These are phyloP conservation scores for Ctenodactylus gundi DNA, from an alignment of 2,113 vertebrate species.

Conservation along the genomic window DNA sequence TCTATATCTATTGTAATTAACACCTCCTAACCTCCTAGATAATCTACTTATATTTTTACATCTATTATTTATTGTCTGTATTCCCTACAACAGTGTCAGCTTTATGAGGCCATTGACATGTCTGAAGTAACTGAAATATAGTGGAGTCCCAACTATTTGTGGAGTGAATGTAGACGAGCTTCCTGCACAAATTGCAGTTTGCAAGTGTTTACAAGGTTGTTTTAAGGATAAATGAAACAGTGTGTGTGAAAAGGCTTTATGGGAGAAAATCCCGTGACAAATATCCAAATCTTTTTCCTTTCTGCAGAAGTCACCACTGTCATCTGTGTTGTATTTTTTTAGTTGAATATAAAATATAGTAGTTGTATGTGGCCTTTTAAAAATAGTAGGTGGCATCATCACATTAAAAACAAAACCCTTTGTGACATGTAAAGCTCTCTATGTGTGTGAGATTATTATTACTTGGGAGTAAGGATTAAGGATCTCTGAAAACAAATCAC, in stretches of 20 bases:
- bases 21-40: background rate
- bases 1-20: background rate
- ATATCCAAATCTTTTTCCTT: background rate
- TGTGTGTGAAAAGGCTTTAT: background rate
- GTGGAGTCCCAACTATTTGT: background rate
- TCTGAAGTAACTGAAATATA: background rate
- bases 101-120: slow-evolving; percentile 11
- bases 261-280: background rate
- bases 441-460: background rate
- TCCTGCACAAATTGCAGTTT: background rate
- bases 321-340: background rate
- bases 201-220: background rate
- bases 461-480: background rate
- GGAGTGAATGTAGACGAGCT: background rate
- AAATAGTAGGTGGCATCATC: background rate
- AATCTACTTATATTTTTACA: background rate
- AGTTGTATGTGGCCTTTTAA: background rate
- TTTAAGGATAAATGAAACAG: background rate
- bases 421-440: background rate
- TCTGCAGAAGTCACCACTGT: background rate
- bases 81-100: background rate
- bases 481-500: slow-evolving; percentile 6
- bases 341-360: background rate
- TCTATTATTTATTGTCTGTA: background rate
- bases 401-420: slow-evolving; percentile 20